Evolutionary conservation across 2,113 vertebrate species (phyloP).

Genomic region (Ameiurus melas): DNA sequence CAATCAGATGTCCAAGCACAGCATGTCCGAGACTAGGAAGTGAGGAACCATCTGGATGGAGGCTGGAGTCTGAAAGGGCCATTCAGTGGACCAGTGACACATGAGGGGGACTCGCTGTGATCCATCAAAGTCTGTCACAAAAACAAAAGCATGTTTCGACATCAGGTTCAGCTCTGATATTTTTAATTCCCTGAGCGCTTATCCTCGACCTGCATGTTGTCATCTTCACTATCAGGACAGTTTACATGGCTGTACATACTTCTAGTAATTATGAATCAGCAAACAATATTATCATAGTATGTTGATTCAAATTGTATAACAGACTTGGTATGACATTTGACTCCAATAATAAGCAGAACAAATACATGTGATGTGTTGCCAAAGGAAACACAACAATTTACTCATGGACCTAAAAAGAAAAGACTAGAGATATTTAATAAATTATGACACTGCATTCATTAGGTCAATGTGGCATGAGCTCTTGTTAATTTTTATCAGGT

Average conservation of each 20-base stretch:
- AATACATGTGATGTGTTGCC: background rate
- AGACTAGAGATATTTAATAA: background rate
- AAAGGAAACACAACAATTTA: background rate
- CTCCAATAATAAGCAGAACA: background rate
- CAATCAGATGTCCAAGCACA: constrained; percentile 72
- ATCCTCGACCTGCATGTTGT: constrained; percentile 51
- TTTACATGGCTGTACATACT: background rate
- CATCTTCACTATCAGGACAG: constrained; percentile 54
- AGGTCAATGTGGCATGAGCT: constrained; percentile 5
- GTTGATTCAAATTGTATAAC: background rate
- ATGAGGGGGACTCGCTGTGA: constrained; percentile 59
- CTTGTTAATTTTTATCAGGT: constrained; percentile 8
- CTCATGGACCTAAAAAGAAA: constrained; percentile 18
- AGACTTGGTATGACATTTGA: constrained; percentile 2
- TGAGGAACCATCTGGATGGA: constrained; percentile 73
- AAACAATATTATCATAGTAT: background rate
- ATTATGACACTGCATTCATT: constrained; percentile 12
- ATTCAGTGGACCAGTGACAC: constrained; percentile 63
- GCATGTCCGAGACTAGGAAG: constrained; percentile 71
- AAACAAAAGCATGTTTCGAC: constrained; percentile 58
- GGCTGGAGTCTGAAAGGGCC: constrained; percentile 62
- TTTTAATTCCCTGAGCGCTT: constrained; percentile 31
- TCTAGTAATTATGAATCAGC: constrained; percentile 42
- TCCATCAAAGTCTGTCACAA: constrained; percentile 67
- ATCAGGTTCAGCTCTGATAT: constrained; percentile 63